Conservation (phyloP, 2,797 vertebrate species). For the Picus viridis region DNA sequence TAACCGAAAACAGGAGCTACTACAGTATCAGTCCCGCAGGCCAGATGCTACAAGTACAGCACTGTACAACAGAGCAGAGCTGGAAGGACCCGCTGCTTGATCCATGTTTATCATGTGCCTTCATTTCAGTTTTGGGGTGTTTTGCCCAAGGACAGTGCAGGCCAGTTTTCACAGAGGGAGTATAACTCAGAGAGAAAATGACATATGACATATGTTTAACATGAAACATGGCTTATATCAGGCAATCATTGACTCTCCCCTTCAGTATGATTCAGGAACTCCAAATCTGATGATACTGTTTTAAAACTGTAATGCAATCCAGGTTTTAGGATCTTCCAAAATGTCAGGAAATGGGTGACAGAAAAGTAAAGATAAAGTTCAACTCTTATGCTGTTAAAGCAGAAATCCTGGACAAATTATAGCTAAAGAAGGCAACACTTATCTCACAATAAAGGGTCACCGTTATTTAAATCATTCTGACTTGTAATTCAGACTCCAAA, state of each 20-base stretch:
- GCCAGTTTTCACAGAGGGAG: not conserved
- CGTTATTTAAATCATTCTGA: not conserved
- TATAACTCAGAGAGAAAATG: not conserved
- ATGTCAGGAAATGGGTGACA: not conserved
- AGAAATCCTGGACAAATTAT: not conserved
- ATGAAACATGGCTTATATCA: not conserved
- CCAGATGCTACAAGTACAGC: not conserved
- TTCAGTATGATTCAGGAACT: not conserved
- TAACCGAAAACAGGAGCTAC: not conserved
- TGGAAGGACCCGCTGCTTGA: not conserved
- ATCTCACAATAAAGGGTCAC: not conserved
- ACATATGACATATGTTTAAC: not conserved
- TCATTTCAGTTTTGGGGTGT: not conserved
- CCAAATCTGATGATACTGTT: not conserved
- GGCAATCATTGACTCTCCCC: not conserved
- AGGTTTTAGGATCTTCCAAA: not conserved
- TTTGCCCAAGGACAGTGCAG: not conserved
- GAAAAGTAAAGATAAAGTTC: not conserved
- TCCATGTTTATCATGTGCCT: rapidly evolving
- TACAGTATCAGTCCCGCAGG: not conserved
- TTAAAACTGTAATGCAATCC: not conserved
- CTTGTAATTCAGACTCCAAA: not conserved
- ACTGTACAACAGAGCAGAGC: not conserved
- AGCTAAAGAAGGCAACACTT: not conserved
- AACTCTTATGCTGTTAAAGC: not conserved